Evolutionary conservation across 2,113 vertebrate genomes (phyloP), one percentile per base, ranked within the genome.

Genomic region (Ammodytes dubius): DNA sequence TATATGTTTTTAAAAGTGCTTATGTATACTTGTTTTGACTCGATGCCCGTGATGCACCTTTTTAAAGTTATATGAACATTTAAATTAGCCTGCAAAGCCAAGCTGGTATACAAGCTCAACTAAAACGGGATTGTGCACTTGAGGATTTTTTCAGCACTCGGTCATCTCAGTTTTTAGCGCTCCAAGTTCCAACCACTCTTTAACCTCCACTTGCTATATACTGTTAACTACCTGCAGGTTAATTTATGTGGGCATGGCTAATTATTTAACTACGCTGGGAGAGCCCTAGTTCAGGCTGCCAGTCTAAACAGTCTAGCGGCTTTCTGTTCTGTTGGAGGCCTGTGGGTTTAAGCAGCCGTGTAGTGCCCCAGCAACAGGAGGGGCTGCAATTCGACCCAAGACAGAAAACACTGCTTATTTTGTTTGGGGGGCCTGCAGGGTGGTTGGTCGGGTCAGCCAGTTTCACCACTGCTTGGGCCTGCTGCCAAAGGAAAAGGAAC

Each of bases 391-490:
- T 68, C 9, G 5, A 69, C 58, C 52, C 40, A 37, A 74, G 67
- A 74, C 35, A 49, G 65, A 79, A 87, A 82, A 94, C 91, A 92
- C 70, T 88, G 81, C 74, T 42, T 71, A 78, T 90, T 92, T 94
- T 93, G 91, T 94, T 86, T 45, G 37, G 67, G 67, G 77, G 79
- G 61, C 79, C 82, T 46, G 61, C 57, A 4, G 78, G 68, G 66
- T 77, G 59, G 70, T 70, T 82, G 57, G 74, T 65, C 3, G 0
- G 88, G 81, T 85, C 86, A 80, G 86, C 59, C 74, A 50, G 85
- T 71, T 68, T 82, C 67, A 71, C 82, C 66, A 54, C 84, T 65
- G 65, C 56, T 74, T 83, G 67, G 90, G 88, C 89, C 52, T 67
- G 40, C 75, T 43, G 88, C 89, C 93, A 93, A 74, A 71, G 66